phyloP scores from a whole-genome alignment of 2,888 invertebrate species.

The Empis livida region DNA sequence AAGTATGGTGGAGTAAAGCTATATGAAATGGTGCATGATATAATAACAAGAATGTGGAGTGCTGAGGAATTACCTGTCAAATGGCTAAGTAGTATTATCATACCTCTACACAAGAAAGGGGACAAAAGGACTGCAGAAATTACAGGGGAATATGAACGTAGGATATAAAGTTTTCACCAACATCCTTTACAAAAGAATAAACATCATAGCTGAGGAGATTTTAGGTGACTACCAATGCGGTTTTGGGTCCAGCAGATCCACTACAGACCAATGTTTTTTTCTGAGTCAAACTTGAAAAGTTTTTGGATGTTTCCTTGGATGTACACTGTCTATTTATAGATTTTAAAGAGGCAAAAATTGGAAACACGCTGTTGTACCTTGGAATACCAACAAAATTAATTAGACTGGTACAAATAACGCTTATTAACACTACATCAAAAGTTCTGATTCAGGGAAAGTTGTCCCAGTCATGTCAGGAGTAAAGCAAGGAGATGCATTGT shows the following conservation, averaged over 20 bases:
- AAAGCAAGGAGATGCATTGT: neutral
- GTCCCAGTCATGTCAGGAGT: neutral
- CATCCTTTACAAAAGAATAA: neutral
- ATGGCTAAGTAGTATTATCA: neutral
- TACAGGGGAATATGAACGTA: neutral
- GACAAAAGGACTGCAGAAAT: neutral
- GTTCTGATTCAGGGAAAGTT: neutral
- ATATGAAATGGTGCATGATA: neutral
- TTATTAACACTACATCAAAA: neutral
- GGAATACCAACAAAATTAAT: neutral
- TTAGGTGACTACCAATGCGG: neutral
- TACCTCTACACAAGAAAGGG: neutral
- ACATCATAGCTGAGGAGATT: neutral
- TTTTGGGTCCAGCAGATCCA: neutral
- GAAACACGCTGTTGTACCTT: neutral
- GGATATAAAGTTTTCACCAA: neutral
- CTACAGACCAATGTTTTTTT: neutral
- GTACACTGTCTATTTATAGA: neutral
- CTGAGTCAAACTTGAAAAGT: neutral
- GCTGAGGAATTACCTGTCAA: neutral
- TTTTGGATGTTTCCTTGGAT: neutral
- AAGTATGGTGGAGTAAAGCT: no score
- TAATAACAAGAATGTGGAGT: neutral
- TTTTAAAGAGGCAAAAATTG: neutral
- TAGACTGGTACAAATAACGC: neutral